A percentile compares a stretch with the other conserved stretches of the same genome.
Conservation (phyloP, 2,888 invertebrate species). For the Pachliopta kotzebuea region DNA sequence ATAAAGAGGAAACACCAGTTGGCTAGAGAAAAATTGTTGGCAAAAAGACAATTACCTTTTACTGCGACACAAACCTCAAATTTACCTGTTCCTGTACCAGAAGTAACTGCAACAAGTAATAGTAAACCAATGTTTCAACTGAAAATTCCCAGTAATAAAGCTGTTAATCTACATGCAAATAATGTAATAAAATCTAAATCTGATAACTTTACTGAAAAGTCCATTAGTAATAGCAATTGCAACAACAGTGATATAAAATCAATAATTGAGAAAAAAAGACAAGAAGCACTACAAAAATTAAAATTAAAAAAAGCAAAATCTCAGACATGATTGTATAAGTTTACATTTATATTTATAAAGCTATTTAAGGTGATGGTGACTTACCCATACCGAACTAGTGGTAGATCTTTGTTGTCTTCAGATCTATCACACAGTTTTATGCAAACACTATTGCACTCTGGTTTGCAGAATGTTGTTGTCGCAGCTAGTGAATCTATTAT, state of each 20-base stretch:
- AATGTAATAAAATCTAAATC: constrained; percentile 31
- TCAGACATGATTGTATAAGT: constrained; percentile 34
- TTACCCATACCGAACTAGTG: not conserved
- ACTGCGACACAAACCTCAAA: constrained; percentile 50
- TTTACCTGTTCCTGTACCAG: constrained; percentile 29
- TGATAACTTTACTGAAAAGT: constrained; percentile 28
- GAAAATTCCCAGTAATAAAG: constrained; percentile 44
- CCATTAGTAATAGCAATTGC: constrained; percentile 6
- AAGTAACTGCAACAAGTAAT: constrained; percentile 28
- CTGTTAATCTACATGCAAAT: constrained; percentile 31
- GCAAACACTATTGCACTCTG: too few species aligned
- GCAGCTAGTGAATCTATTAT: too few species aligned
- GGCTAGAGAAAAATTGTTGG: constrained; percentile 80
- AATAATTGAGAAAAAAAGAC: constrained; percentile 71
- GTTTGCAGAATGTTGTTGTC: too few species aligned
- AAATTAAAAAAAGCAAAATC: constrained; percentile 51
- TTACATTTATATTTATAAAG: not conserved
- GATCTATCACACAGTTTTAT: too few species aligned
- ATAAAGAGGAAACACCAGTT: constrained; percentile 82
- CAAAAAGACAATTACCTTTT: constrained; percentile 71
- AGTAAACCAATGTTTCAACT: constrained; percentile 53
- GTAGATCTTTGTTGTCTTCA: not conserved
- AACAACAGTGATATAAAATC: constrained; percentile 47
- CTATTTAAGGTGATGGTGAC: not conserved
- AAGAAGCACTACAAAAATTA: constrained; percentile 71